Evolutionary conservation across 2,888 invertebrate genomes (phyloP).

Genomic region (Acanthosoma haemorrhoidale): DNA sequence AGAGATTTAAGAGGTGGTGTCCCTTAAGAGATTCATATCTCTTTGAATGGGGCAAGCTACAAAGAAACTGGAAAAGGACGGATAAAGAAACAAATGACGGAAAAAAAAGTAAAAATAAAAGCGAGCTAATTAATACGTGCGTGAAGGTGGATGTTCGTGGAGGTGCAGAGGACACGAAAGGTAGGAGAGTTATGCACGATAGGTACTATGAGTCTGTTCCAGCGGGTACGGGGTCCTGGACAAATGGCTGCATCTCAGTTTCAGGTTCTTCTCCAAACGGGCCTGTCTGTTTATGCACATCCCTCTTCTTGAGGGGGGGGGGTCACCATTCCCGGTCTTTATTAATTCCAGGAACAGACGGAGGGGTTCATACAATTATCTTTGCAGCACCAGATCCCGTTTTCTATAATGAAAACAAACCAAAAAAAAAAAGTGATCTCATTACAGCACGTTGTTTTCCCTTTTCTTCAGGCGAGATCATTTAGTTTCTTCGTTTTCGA

Average conservation of each 20-base stretch:
- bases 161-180: neutral
- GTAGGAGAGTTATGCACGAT: conserved; percentile 1
- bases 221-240: neutral
- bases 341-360: no score
- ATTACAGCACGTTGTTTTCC: no score
- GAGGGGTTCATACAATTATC: no score
- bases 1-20: neutral
- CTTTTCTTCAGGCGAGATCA: no score
- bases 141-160: neutral
- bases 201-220: neutral
- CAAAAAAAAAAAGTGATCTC: no score
- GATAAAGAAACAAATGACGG: neutral
- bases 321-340: neutral
- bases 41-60: neutral
- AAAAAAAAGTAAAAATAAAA: neutral
- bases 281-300: neutral
- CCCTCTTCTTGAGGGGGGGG: neutral
- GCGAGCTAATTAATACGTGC: neutral
- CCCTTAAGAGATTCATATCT: conserved; percentile 4
- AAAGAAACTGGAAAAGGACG: neutral
- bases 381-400: no score
- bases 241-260: conserved; percentile 9
- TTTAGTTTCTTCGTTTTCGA: no score
- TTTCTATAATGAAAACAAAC: no score
- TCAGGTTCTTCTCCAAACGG: no score